phyloP scores from a whole-genome alignment of 2,797 vertebrate genomes.

The Crocodylus rhombifer region DNA sequence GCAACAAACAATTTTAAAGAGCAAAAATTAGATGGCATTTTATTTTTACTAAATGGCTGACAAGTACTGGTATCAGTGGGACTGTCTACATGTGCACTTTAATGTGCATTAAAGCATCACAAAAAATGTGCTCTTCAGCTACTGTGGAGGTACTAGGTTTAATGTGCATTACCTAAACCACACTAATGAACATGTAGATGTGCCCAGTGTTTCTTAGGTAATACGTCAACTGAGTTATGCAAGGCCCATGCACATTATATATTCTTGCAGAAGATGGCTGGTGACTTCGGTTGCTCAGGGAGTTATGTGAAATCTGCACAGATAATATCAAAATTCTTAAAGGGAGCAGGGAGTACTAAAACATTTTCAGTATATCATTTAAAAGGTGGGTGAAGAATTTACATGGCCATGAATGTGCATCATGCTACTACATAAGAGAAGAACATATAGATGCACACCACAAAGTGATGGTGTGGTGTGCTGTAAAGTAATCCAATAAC shows the following conservation, averaged over 20 bases:
- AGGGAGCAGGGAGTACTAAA: neutral
- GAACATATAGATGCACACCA: accelerated
- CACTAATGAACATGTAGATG: no score
- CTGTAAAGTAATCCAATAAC: neutral
- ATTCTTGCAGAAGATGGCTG: neutral
- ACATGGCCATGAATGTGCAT: neutral
- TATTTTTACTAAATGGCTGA: neutral
- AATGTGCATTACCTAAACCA: no score
- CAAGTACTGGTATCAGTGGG: neutral
- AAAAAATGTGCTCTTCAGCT: no score
- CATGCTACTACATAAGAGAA: neutral
- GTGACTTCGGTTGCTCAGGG: neutral
- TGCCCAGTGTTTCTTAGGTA: neutral
- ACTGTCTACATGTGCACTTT: no score
- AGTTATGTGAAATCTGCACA: neutral
- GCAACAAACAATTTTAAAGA: neutral
- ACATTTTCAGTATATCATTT: neutral
- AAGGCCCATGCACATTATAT: neutral
- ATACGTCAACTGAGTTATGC: neutral
- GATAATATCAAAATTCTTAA: neutral
- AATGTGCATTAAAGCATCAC: no score
- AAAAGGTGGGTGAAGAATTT: neutral
- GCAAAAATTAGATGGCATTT: neutral
- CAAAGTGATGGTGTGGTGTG: accelerated
- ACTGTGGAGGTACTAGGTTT: no score